Base-by-base conservation (phyloP, 2,888 invertebrate genomes). In the Eupsilia transversa region DNA sequence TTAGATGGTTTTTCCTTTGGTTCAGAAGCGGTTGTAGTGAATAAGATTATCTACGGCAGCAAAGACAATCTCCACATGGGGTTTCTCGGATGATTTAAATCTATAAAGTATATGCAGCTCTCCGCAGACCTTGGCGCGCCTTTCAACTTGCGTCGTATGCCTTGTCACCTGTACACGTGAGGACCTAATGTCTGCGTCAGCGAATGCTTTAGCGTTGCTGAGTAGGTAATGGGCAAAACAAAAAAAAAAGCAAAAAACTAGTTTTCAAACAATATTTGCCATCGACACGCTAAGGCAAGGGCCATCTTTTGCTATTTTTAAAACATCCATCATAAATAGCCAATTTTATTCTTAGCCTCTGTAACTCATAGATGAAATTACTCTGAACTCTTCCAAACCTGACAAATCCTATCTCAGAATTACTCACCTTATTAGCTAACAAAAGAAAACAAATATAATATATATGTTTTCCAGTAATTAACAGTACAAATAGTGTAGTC, bases 401-500 rank as follows among this genome's bases (percentile, higher is more conserved):
- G 43, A n/a, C 1, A 1, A 33, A 59, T 52, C 17, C 9, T 43
- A 54, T 43, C 10, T 46, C 9, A 9, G 12, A 54, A 46, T 38
- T 3, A 3, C 56, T 46, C 10, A 41, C 17, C 52, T 35, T 52
- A 35, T 35, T 43, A 35, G 30, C 52, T 12, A 63, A 35, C 14
- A 46, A 41, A 52, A 49, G 6, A 33, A 46, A 35, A 56, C 2
- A 52, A 43, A 56, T 56, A 27, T 12, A 35, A 56, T 1, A 52
- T 35, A 56, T 56, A 27, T 12, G 9, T 66, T 56, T 27, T 14
- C 20, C 46, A 46, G 20, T 33, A 76, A 81, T 76, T 60, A 75
- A 66, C 38, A 30, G 5, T 12, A 52, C 38, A 23, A 38, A 80
- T 66, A 84, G 69, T 67, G 63, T 74, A 49, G 33, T 27, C n/a